Evolutionary conservation across 2,888 invertebrate genomes (phyloP), one percentile per base, ranked within the genome.

Genomic region (Calameuta pallipes): DNA sequence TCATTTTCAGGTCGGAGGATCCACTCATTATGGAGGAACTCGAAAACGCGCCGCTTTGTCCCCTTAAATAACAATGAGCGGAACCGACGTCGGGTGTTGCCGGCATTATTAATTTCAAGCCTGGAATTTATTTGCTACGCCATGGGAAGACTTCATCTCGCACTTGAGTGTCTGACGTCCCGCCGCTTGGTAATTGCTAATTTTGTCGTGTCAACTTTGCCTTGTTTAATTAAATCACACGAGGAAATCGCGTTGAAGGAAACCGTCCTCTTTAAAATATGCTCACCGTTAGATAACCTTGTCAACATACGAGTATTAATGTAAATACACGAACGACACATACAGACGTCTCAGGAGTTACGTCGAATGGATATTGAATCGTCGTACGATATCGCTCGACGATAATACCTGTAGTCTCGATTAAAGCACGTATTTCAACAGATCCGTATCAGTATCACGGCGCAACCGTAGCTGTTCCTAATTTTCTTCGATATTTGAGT

Each of bases 211-310:
- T 56, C 23, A 56, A 56, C 56, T 56, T 56, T 56, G 23, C 56
- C 56, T 9, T 23, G 23, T 23, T 56, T 56, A 87, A 87, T 87
- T 85, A 85, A 87, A 87, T 87, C 85, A 83, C 80, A 82, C 81
- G 79, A 78, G 81, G 75, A 77, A 75, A 80, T 36, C 75, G 81
- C 80, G 80, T 75, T 77, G 56, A 56, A 56, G 56, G 23, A 2
- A 56, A 23, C 1, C 23, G 56, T 23, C 56, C 56, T 15, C 9
- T 56, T 9, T 56, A 23, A 56, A 56, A 56, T 56, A 1, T 15
- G 0, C 15, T 9, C 56, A 6, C 0, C 9, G 9, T 23, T 23
- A 56, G 1, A 2, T 9, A 56, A 56, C 23, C 23, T 56, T 56
- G 56, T 56, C 23, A 23, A 23, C 23, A 3, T 56, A 56, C 56